Evolutionary conservation across 2,888 invertebrate genomes (phyloP).

Genomic region (Dascillus cervinus): DNA sequence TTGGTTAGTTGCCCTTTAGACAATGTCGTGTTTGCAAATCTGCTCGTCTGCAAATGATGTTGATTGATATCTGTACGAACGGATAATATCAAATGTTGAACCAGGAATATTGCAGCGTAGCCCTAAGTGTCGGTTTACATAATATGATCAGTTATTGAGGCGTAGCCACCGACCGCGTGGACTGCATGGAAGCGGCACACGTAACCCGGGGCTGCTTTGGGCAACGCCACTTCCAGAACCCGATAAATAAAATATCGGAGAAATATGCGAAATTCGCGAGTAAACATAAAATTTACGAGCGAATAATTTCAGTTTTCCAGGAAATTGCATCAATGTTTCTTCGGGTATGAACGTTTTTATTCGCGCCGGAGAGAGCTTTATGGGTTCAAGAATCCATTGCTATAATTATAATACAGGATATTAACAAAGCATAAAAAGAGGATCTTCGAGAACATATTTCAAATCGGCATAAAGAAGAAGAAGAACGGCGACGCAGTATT

Average conservation of each 20-base stretch:
- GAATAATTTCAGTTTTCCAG: conserved; percentile 39
- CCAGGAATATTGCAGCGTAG: too few relatives aligned
- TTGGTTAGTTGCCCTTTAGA: too few relatives aligned
- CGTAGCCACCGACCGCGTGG: too few relatives aligned
- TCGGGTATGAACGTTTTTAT: conserved; percentile 24
- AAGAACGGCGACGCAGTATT: conserved; percentile 10
- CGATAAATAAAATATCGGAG: conserved; percentile 33
- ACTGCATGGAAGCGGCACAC: conserved; percentile 23
- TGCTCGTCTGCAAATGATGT: too few relatives aligned
- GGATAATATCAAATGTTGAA: too few relatives aligned
- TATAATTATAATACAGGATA: conserved; percentile 25
- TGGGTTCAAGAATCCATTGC: conserved; percentile 25
- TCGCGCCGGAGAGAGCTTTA: conserved; percentile 22
- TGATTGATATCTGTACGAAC: too few relatives aligned
- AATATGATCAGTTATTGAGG: too few relatives aligned
- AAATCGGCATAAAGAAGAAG: conserved; percentile 17
- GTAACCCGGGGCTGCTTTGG: conserved; percentile 22
- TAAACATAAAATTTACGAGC: conserved; percentile 36
- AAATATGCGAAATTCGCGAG: conserved; percentile 26
- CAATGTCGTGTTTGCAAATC: too few relatives aligned
- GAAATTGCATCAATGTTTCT: conserved; percentile 39
- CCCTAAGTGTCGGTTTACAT: too few relatives aligned
- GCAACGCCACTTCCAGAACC: conserved; percentile 26
- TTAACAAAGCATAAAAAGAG: conserved; percentile 29
- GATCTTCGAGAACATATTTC: conserved; percentile 17